Conservation (phyloP, 2,888 invertebrate genomes). For the Seira musarum region DNA sequence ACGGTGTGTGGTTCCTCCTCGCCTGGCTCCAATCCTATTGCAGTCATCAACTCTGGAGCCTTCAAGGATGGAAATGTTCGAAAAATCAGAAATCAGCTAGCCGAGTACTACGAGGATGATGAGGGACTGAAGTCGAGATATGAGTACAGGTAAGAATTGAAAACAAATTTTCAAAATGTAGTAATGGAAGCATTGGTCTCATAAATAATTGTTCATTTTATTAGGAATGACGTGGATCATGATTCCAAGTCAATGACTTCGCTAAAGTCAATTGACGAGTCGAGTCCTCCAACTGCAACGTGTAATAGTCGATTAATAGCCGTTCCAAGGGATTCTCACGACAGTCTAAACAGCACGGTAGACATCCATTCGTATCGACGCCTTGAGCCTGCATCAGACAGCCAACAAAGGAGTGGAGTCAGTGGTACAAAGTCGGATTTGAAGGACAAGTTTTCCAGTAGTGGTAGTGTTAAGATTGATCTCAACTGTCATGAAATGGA, state of each 20-base stretch:
- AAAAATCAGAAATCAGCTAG: conserved; percentile 51
- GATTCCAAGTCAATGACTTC: conserved; percentile 66
- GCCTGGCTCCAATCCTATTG: conserved; percentile 38
- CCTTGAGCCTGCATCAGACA: conserved; percentile 28
- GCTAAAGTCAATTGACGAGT: conserved; percentile 60
- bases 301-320: conserved; percentile 28
- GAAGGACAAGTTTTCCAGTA: conserved; percentile 56
- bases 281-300: conserved; percentile 48
- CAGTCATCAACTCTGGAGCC: conserved; percentile 32
- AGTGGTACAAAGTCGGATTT: conserved; percentile 35
- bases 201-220: conserved; percentile 5
- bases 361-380: conserved; percentile 39
- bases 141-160: conserved; percentile 38
- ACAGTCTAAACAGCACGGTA: conserved; percentile 39
- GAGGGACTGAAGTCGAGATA: conserved; percentile 42
- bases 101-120: conserved; percentile 48
- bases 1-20: conserved; percentile 52
- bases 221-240: conserved; percentile 60
- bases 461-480: conserved; percentile 68
- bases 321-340: conserved; percentile 36
- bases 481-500: conserved; percentile 70
- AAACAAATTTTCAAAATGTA: not conserved
- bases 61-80: conserved; percentile 45
- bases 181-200: not conserved
- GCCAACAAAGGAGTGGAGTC: conserved; percentile 39